A percentile compares a stretch with the other conserved stretches of the same genome.
phyloP scores from a whole-genome alignment of 2,113 vertebrate species.

The Chelonoidis abingdonii region DNA sequence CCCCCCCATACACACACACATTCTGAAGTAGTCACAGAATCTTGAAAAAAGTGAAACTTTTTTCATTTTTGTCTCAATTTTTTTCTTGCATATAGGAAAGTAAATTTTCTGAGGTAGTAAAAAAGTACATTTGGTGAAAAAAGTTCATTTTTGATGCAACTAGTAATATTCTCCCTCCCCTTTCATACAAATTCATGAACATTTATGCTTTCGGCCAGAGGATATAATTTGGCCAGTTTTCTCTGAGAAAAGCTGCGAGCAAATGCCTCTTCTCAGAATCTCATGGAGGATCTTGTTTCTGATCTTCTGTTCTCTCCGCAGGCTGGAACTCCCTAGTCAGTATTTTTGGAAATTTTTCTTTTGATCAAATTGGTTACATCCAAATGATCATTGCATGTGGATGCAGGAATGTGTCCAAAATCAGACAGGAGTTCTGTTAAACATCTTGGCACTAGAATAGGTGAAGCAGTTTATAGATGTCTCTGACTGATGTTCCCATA shows the following conservation, averaged over 20 bases:
- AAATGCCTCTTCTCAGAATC: not conserved
- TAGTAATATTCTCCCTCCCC: not conserved
- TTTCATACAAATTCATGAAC: constrained; percentile 24
- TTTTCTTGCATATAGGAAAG: not conserved
- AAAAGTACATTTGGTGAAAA: not conserved
- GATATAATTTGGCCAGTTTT: constrained; percentile 11
- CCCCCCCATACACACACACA: no score
- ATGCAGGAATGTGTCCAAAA: not conserved
- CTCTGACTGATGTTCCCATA: not conserved
- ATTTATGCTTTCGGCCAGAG: not conserved
- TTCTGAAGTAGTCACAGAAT: not conserved
- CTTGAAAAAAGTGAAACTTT: not conserved
- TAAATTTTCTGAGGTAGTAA: not conserved
- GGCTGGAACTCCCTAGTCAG: not conserved
- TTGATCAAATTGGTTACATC: not conserved
- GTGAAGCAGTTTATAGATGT: not conserved
- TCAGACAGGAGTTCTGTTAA: not conserved
- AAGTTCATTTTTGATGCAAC: constrained; percentile 12
- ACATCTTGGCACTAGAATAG: not conserved
- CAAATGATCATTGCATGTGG: fast-evolving
- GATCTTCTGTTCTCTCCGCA: fast-evolving
- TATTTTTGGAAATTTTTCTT: not conserved
- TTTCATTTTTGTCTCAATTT: not conserved
- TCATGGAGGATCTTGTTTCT: not conserved
- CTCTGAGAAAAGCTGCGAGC: not conserved